Conservation (phyloP, 2,113 vertebrate species). For the Protobothrops mucrosquamatus region DNA sequence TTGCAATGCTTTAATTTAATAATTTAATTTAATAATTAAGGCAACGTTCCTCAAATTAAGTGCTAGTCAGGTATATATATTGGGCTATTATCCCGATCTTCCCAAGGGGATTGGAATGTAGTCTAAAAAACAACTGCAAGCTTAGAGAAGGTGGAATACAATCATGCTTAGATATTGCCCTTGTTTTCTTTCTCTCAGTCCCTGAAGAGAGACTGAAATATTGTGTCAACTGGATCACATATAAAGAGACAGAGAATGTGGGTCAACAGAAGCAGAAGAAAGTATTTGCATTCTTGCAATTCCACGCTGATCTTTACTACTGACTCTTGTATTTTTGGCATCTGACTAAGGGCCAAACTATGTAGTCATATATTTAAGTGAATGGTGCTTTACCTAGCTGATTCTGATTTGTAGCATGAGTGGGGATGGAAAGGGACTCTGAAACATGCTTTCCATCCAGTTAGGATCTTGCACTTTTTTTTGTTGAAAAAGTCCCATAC, state of each 20-base stretch:
- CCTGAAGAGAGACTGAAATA: not conserved
- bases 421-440: not conserved
- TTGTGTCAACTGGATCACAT: not conserved
- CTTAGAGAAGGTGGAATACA: not conserved
- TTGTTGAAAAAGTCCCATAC: too few species aligned
- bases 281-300: not conserved
- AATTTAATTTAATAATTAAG: not conserved
- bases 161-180: not conserved
- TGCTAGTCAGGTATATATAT: not conserved
- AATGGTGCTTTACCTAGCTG: not conserved
- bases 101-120: not conserved
- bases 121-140: not conserved
- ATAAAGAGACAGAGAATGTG: not conserved
- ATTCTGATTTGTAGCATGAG: not conserved
- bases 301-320: not conserved
- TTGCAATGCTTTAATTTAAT: not conserved
- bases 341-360: not conserved
- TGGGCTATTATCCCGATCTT: not conserved
- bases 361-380: not conserved
- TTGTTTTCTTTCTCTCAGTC: not conserved
- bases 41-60: not conserved
- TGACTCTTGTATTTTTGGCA: not conserved
- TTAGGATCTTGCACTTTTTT: not conserved
- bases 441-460: not conserved
- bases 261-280: not conserved